phyloP scores from a whole-genome alignment of 2,113 vertebrate genomes.

The Okapia johnstoni region DNA sequence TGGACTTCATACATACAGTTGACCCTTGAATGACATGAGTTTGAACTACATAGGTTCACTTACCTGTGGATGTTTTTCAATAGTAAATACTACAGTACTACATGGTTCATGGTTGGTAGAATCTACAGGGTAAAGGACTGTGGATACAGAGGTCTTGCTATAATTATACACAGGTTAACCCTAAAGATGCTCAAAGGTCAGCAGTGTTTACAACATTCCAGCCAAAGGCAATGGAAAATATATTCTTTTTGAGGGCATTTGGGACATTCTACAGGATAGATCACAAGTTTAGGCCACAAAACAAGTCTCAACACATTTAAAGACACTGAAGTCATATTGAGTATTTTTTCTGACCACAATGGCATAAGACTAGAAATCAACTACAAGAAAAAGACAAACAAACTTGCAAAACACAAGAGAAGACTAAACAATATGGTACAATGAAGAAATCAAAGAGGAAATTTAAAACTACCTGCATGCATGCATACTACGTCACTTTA shows the following conservation, averaged over 20 bases:
- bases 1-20: background rate
- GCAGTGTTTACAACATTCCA: background rate
- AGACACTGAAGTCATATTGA: background rate
- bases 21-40: background rate
- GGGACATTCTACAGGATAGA: background rate
- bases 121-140: background rate
- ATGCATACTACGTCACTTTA: background rate
- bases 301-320: background rate
- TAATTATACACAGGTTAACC: background rate
- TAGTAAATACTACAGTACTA: background rate
- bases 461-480: background rate
- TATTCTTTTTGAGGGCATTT: background rate
- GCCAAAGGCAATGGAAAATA: background rate
- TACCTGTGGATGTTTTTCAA: background rate
- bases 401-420: background rate
- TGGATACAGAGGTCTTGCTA: background rate
- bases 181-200: background rate
- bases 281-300: background rate
- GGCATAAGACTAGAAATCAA: background rate
- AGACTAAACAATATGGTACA: background rate
- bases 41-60: background rate
- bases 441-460: background rate
- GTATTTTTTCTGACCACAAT: background rate
- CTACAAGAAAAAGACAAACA: background rate
- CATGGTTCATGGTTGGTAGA: background rate